Percentiles rank a stretch among this genome's conserved stretches.
phyloP scores from a whole-genome alignment of 1,140 invertebrate genomes.

The Drosophila repleta region DNA sequence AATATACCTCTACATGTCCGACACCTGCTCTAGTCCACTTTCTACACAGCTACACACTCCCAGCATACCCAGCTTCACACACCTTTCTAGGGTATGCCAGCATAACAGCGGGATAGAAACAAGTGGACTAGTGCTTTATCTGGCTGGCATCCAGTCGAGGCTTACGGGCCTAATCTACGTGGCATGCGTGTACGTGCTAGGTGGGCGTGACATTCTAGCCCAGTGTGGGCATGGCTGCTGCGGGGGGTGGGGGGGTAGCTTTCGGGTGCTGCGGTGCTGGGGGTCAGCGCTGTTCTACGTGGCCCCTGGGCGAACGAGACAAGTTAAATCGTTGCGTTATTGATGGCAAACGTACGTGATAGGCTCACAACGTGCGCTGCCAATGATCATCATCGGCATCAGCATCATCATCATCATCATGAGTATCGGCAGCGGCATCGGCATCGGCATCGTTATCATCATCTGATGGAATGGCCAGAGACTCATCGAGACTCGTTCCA shows the following conservation, averaged over 20 bases:
- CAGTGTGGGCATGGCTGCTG: background rate
- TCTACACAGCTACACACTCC: too few species aligned
- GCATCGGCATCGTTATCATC: conserved; percentile 14
- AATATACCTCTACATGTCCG: too few species aligned
- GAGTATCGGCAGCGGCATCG: conserved; percentile 1
- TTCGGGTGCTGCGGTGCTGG: too few species aligned
- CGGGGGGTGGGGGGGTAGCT: background rate
- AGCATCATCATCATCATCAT: conserved; percentile 37
- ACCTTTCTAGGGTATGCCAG: background rate
- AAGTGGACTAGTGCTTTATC: conserved; percentile 40
- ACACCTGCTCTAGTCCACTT: too few species aligned
- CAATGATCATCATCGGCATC: conserved; percentile 29
- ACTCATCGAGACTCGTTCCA: conserved; percentile 2
- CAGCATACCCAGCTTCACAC: background rate
- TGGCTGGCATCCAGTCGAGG: conserved; percentile 20
- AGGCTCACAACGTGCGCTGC: conserved; percentile 63
- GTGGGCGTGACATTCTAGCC: conserved; percentile 8
- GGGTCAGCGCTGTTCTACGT: conserved; percentile 52
- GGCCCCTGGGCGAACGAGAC: conserved; percentile 68
- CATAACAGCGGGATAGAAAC: conserved; percentile 1
- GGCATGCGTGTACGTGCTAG: conserved; percentile 53
- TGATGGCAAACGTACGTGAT: conserved; percentile 81
- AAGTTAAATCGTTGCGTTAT: conserved; percentile 82
- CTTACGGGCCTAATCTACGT: conserved; percentile 54
- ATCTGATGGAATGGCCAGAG: conserved; percentile 22